Percentiles rank a stretch among this genome's conserved stretches.
phyloP scores from a whole-genome alignment of 2,113 vertebrate genomes.

The Otus sunia region DNA sequence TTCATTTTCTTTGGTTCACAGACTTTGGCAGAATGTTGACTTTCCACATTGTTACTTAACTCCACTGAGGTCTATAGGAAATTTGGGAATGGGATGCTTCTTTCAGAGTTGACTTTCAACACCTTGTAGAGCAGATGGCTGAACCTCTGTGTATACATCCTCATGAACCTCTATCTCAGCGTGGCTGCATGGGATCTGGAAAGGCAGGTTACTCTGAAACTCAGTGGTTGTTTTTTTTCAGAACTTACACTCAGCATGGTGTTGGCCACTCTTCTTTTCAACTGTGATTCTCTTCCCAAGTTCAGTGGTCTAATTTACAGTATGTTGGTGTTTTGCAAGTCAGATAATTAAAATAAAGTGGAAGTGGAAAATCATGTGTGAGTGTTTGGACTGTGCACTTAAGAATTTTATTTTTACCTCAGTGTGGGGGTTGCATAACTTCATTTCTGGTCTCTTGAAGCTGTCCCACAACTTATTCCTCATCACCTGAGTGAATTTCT shows the following conservation, averaged over 20 bases:
- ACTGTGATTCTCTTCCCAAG: neutral
- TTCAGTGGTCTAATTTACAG: neutral
- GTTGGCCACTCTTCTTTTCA: neutral
- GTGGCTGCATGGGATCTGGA: neutral
- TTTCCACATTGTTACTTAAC: slow-evolving; percentile 2
- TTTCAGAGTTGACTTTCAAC: neutral
- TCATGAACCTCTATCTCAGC: neutral
- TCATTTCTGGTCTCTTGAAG: neutral
- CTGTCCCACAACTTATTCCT: neutral
- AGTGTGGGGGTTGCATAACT: neutral
- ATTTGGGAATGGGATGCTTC: neutral
- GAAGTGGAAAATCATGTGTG: neutral
- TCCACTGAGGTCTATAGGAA: neutral
- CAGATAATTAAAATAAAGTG: slow-evolving; percentile 17
- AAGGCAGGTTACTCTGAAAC: neutral
- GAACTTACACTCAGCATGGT: neutral
- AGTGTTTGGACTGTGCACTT: neutral
- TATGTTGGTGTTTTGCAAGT: neutral
- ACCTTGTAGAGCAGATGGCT: neutral
- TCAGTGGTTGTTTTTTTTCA: neutral
- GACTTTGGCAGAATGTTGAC: neutral
- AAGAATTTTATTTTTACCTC: neutral
- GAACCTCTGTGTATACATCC: neutral
- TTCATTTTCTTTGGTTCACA: neutral
- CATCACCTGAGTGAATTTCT: neutral